phyloP scores from a whole-genome alignment of 1,140 invertebrate genomes.

The Proctacanthus coquilletti region DNA sequence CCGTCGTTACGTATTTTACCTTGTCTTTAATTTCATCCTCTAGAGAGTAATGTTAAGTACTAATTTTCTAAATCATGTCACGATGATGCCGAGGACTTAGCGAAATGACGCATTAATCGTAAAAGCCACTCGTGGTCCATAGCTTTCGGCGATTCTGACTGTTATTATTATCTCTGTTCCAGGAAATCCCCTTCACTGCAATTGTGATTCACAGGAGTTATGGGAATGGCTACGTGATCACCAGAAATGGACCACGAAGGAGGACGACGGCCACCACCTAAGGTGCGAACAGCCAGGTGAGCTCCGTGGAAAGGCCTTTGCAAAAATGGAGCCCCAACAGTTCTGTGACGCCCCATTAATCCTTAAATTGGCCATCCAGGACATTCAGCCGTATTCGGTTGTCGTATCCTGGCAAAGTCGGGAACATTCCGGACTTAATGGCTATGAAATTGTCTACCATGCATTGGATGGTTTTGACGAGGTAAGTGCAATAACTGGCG shows the following conservation, averaged over 20 bases:
- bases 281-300: constrained; percentile 65
- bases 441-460: constrained; percentile 75
- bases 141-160: too few species aligned
- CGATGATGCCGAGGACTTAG: too few species aligned
- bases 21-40: too few species aligned
- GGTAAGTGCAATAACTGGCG: constrained; percentile 25
- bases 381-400: constrained; percentile 76
- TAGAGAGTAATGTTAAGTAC: too few species aligned
- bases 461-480: constrained; percentile 46
- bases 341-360: constrained; percentile 71
- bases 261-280: constrained; percentile 40
- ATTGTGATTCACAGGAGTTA: constrained; percentile 67
- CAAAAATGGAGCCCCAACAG: constrained; percentile 57
- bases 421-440: constrained; percentile 69
- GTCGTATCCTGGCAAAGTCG: constrained; percentile 77
- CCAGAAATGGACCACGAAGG: constrained; percentile 44
- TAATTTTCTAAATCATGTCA: too few species aligned
- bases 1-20: too few species aligned
- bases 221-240: constrained; percentile 82
- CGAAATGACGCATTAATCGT: too few species aligned
- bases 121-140: too few species aligned
- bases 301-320: constrained; percentile 54
- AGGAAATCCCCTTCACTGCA: constrained; percentile 74
- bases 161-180: constrained; percentile 16
- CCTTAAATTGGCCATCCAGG: constrained; percentile 65